Conservation (phyloP, 2,113 vertebrate species). For the Gobio gobio region DNA sequence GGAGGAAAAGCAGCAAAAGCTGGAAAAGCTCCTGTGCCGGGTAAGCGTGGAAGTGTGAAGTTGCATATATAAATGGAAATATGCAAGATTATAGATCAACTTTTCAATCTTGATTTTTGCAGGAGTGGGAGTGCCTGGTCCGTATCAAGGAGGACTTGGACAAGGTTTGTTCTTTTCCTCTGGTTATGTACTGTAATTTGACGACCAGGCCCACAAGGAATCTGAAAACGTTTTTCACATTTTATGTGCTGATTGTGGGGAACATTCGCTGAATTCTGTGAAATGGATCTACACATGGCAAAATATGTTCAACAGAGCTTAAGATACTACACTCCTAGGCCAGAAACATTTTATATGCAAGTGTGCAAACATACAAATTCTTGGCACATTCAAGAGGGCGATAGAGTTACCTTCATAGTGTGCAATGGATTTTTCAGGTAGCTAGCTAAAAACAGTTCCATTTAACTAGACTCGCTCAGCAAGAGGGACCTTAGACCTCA, state of each 20-base stretch:
- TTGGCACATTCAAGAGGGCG: neutral
- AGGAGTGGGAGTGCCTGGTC: slow-evolving; percentile 79
- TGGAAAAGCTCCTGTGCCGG: slow-evolving; percentile 69
- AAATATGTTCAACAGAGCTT: neutral
- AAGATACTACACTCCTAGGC: neutral
- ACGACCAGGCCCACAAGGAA: neutral
- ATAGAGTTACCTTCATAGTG: neutral
- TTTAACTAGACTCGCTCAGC: neutral
- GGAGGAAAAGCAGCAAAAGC: slow-evolving; percentile 75
- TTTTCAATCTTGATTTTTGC: slow-evolving; percentile 45
- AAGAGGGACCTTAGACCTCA: neutral
- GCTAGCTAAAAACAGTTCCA: neutral
- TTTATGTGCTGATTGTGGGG: neutral
- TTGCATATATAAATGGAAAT: neutral
- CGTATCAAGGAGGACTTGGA: slow-evolving; percentile 76
- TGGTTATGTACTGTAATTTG: neutral
- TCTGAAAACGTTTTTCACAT: neutral
- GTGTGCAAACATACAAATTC: neutral
- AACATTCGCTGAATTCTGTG: neutral
- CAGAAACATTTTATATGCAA: neutral
- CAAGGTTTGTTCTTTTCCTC: slow-evolving; percentile 65
- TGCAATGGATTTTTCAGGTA: neutral
- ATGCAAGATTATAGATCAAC: neutral
- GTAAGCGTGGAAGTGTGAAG: slow-evolving; percentile 58
- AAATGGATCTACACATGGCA: neutral